Base-by-base conservation (phyloP, 2,113 vertebrate species). In the Epinephelus lanceolatus region DNA sequence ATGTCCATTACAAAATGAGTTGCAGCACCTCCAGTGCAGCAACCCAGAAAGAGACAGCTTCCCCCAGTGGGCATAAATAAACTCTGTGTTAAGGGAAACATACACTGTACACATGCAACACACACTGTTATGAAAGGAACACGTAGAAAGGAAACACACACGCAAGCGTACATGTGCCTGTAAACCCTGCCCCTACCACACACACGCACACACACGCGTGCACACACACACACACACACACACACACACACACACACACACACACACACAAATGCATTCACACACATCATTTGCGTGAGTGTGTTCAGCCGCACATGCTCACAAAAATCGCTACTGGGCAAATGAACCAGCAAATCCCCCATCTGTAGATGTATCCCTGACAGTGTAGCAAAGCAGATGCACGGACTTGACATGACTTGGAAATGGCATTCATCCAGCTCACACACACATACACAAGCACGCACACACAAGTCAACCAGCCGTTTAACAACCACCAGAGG, bases 331-430 rank as follows among this genome's bases (percentile, higher is more conserved):
- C 88, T 86, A 68, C 76, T 81, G 79, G 91, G 77, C 74, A 92
- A 92, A 85, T 92, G 75, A 93, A 92, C 86, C 90, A 92, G 89
- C 82, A 90, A 86, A 89, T 91, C 80, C 56, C 73, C 85, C 78
- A 91, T 90, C 87, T 90, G 89, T 73, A 88, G 75, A 87, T 85
- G 49, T 85, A 82, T 87, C 80, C 51, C 86, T 93, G 89, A 91
- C 90, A 90, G 81, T 70, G 71, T 65, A 86, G 85, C 86, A 88
- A 84, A 87, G 83, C 92, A 88, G 92, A 92, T 84, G 85, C 83
- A 85, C 83, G 84, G 83, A 89, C 88, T 85, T 81, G 83, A 87
- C 90, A 80, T 85, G 79, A 91, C 84, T 80, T 70, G 81, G 72
- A 86, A 59, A 81, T 86, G 87, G 90, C 85, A 82, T 68, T 83